Evolutionary conservation across 1,140 invertebrate genomes (phyloP), one percentile per base, ranked within the genome.

Genomic region (Drosophila varians): DNA sequence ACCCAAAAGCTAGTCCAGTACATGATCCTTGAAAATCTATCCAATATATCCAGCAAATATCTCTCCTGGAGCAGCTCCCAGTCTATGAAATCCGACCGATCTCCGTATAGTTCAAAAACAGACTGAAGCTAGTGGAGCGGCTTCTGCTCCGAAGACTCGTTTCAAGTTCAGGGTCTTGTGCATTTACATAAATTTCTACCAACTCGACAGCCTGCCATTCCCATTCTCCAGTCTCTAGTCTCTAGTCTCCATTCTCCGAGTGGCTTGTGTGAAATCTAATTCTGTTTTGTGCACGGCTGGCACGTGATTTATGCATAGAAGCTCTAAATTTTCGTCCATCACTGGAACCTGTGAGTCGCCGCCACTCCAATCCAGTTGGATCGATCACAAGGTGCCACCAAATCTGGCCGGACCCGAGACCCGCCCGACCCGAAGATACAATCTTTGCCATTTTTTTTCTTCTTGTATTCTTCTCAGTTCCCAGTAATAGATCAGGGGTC

Each of bases 101-200:
- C 60, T 57, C 71, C 65, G 49, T 40, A 25, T 74, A 53, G 58
- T 56, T 79, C 66, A 66, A 28, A 66, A 54, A 71, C 57, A 65
- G 72, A 84, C 80, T 84, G 52, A 86, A 83, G 31, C 21, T 23
- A 47, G 42, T 40, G 45, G 55, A 28, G 46, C 36, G 12, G 36
- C 60, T 66, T 43, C 46, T 56, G 69, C 34, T 62, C 46, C 54
- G 54, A 12, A 49, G 52, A 64, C 69, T 64, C 47, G 79, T 65
- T 84, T 82, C 80, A 84, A 84, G 80, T 86, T 84, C 80, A 84
- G 76, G 80, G 79, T 60, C 62, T 60, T 31, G 46, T 79, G 80
- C 76, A 86, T 84, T 84, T 84, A 76, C 80, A 84, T 86, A 86
- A 77, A 73, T 84, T 86, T 84, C 80, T 79, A 86, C 45, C 68